These are phyloP conservation scores for Oenanthe melanoleuca DNA, from an alignment of 2,113 vertebrate species.

Conservation along the genomic window DNA sequence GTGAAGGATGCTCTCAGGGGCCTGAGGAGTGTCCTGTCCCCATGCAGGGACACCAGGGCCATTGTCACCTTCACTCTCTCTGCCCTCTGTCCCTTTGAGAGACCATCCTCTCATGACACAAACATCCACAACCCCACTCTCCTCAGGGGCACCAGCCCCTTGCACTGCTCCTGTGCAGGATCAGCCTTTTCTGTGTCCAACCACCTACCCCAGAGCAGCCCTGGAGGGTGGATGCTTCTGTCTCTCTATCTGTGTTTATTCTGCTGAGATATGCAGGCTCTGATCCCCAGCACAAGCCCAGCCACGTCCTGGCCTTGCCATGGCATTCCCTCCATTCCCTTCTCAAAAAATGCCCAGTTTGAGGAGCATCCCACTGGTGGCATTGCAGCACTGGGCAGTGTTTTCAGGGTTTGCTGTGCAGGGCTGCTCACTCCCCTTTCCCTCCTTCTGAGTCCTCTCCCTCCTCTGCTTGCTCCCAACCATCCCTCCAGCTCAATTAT, in stretches of 20 bases:
- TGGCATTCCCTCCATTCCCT: fast-evolving
- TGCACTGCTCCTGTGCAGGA: background rate
- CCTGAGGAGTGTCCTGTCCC: background rate
- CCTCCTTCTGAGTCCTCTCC: background rate
- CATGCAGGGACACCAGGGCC: background rate
- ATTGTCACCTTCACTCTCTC: background rate
- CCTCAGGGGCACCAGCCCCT: background rate
- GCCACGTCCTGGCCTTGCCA: fast-evolving
- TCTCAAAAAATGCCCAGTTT: background rate
- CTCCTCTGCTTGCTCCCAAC: background rate
- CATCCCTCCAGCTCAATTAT: background rate
- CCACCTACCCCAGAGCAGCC: background rate
- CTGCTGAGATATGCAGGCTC: background rate
- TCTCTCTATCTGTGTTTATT: background rate
- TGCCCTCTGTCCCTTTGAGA: background rate
- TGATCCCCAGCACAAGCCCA: background rate
- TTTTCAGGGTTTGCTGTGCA: fast-evolving
- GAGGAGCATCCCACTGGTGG: background rate
- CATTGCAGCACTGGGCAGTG: fast-evolving
- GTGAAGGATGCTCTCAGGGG: background rate
- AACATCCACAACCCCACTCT: background rate
- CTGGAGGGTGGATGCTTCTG: background rate
- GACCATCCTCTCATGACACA: background rate
- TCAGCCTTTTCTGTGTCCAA: background rate
- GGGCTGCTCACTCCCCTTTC: fast-evolving